Conservation (phyloP, 2,113 vertebrate species). For the Lepus timidus region DNA sequence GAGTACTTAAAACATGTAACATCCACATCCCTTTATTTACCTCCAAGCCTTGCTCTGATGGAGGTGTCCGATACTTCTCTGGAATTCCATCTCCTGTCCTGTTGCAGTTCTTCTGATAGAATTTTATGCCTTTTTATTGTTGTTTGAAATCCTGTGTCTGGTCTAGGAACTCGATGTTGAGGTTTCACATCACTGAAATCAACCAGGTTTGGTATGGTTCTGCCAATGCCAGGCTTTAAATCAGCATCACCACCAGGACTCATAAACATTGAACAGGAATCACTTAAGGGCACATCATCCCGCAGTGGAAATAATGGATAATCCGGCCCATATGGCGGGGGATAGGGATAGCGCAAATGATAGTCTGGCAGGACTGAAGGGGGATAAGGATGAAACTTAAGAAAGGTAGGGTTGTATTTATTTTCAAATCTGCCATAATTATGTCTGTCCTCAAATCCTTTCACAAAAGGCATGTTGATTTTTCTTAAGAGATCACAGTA, state of each 20-base stretch:
- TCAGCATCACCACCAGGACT: conserved; percentile 84
- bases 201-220: conserved; percentile 76
- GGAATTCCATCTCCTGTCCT: conserved; percentile 86
- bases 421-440: conserved; percentile 78
- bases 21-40: conserved; percentile 74
- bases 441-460: conserved; percentile 73
- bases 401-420: conserved; percentile 77
- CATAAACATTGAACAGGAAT: conserved; percentile 85
- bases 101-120: conserved; percentile 70
- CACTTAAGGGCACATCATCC: conserved; percentile 81
- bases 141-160: conserved; percentile 71
- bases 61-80: conserved; percentile 81
- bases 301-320: conserved; percentile 83
- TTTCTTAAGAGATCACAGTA: conserved; percentile 62
- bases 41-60: conserved; percentile 83
- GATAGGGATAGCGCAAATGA: conserved; percentile 75
- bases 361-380: conserved; percentile 14
- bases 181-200: conserved; percentile 72
- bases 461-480: conserved; percentile 76
- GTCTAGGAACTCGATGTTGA: conserved; percentile 45
- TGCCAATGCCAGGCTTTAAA: conserved; percentile 77
- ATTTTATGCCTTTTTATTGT: conserved; percentile 46
- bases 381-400: conserved; percentile 77
- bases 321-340: not conserved
- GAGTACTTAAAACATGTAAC: not conserved